Evolutionary conservation across 2,113 vertebrate genomes (phyloP).

Genomic region (Anolis sagrei): DNA sequence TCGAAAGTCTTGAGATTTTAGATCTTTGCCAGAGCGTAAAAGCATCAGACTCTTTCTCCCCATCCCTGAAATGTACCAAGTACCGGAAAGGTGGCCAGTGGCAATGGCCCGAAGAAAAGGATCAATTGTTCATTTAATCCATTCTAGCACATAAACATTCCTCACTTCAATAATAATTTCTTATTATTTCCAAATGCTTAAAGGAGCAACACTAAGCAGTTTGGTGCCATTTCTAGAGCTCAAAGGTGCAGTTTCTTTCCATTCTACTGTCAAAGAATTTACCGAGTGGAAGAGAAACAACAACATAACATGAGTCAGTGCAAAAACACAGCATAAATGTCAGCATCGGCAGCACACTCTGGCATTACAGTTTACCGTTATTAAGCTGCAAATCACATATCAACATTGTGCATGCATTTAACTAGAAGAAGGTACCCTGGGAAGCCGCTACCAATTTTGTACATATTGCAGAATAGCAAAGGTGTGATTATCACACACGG

Average conservation of each 20-base stretch:
- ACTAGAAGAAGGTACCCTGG: background rate
- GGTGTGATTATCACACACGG: background rate
- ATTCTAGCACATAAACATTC: background rate
- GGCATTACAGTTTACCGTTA: conserved; percentile 2
- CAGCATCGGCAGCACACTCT: conserved; percentile 22
- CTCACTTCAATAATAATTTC: conserved; percentile 7
- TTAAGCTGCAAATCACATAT: conserved; percentile 35
- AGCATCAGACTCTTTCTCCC: background rate
- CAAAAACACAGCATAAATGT: conserved; percentile 35
- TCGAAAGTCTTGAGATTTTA: conserved; percentile 2
- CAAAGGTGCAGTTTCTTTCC: conserved; percentile 16
- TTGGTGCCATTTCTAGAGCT: conserved; percentile 30
- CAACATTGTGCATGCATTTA: background rate
- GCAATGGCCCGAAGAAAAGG: background rate
- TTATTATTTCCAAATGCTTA: conserved; percentile 24
- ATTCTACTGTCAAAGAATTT: conserved; percentile 30
- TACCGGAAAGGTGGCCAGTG: background rate
- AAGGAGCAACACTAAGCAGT: conserved; percentile 18
- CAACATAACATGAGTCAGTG: conserved; percentile 28
- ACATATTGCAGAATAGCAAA: background rate
- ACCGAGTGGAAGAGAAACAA: conserved; percentile 8
- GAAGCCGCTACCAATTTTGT: background rate
- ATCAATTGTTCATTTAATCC: conserved; percentile 11
- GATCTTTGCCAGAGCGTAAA: background rate
- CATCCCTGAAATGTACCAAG: background rate